phyloP scores from a whole-genome alignment of 2,113 vertebrate species.

The Colius striatus region DNA sequence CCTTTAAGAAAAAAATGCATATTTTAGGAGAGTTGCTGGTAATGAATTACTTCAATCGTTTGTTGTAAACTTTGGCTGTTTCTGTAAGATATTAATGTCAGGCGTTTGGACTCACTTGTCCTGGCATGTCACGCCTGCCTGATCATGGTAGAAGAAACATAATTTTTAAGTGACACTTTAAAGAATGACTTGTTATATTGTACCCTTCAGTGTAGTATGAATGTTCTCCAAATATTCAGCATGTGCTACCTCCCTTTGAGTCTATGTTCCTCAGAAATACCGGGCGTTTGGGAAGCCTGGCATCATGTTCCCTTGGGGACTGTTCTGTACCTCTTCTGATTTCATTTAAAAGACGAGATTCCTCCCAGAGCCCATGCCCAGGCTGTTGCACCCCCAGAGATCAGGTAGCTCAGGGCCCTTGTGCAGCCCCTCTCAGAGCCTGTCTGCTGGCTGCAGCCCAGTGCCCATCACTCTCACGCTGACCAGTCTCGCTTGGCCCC shows the following conservation, averaged over 20 bases:
- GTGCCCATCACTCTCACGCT: background rate
- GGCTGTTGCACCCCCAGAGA: background rate
- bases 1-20: conserved; percentile 7
- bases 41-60: background rate
- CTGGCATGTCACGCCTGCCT: background rate
- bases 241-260: background rate
- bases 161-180: background rate
- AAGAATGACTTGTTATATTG: background rate
- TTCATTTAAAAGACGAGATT: accelerated
- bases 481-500: background rate
- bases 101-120: conserved; percentile 6
- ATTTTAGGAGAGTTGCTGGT: background rate
- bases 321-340: background rate
- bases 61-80: background rate
- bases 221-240: background rate
- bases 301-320: too few species aligned
- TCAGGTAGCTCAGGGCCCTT: background rate
- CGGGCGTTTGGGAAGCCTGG: background rate
- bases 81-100: background rate
- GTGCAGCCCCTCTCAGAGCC: background rate
- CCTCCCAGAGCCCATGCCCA: background rate
- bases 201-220: background rate
- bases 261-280: background rate
- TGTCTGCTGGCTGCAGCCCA: accelerated
- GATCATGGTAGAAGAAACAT: background rate